Conservation (phyloP, 2,888 invertebrate genomes). For the Odontocolon sp. region DNA sequence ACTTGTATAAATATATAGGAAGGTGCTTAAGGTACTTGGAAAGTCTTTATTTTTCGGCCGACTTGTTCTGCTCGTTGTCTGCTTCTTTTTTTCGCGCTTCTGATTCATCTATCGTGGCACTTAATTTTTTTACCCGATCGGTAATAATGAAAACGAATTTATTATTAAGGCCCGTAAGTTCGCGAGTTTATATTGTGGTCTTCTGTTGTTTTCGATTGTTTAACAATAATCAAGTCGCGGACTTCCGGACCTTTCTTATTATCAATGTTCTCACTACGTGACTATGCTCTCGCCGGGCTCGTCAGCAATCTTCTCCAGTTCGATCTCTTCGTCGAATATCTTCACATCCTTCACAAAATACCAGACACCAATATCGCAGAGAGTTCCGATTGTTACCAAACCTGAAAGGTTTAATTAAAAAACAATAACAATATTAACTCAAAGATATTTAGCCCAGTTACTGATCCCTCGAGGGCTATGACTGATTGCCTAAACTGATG, state of each 20-base stretch:
- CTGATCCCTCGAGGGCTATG: too few species aligned
- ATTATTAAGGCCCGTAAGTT: too few species aligned
- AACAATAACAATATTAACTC: too few species aligned
- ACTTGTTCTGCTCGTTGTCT: conserved; percentile 34
- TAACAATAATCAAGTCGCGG: too few species aligned
- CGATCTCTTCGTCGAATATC: conserved; percentile 86
- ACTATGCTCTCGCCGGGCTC: conserved; percentile 73
- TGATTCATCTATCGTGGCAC: conserved; percentile 25
- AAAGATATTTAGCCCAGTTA: too few species aligned
- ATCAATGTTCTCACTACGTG: conserved; percentile 52
- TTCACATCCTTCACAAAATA: conserved; percentile 86
- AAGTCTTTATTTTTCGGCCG: conserved; percentile 73
- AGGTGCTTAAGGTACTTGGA: conserved; percentile 77
- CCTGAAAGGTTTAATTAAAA: conserved; percentile 67
- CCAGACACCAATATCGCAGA: conserved; percentile 87
- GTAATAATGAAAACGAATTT: conserved; percentile 1
- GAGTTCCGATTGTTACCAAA: conserved; percentile 85
- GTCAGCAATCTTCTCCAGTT: conserved; percentile 79
- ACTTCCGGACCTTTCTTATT: too few species aligned
- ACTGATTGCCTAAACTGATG: too few species aligned
- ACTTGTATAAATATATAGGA: conserved; percentile 71
- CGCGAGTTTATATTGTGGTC: too few species aligned
- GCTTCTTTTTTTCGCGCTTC: conserved; percentile 32
- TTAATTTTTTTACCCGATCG: conserved; percentile 23
- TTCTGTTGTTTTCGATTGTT: too few species aligned